Evolutionary conservation across 2,888 invertebrate species (phyloP).

Genomic region (Acrocera orbiculus): DNA sequence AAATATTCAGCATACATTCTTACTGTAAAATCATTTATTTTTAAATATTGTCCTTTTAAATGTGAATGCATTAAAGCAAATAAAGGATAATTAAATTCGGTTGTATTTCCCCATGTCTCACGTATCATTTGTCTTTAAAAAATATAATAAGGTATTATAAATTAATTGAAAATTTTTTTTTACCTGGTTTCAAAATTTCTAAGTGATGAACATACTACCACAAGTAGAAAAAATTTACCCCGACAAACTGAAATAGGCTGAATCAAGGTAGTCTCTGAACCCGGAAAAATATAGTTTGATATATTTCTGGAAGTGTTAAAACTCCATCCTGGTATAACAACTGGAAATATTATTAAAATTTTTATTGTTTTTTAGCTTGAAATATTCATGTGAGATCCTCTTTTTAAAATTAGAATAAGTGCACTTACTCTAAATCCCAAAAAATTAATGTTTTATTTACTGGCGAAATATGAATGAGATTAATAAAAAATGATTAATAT

Average conservation of each 20-base stretch:
- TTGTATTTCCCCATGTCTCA: constrained; percentile 30
- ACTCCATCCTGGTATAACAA: constrained; percentile 49
- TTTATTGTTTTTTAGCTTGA: no score
- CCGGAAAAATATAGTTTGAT: constrained; percentile 50
- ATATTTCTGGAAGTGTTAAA: constrained; percentile 54
- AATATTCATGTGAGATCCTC: no score
- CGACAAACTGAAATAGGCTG: constrained; percentile 40
- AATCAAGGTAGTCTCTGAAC: constrained; percentile 47
- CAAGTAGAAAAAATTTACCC: constrained; percentile 40
- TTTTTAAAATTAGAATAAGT: no score
- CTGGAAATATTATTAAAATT: constrained; percentile 19
- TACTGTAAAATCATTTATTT: constrained; percentile 17
- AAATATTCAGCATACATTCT: constrained; percentile 20
- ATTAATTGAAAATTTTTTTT: constrained; percentile 1
- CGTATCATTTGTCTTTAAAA: constrained; percentile 24
- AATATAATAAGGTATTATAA: not conserved
- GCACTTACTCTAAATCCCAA: no score
- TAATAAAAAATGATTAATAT: no score
- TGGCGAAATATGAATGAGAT: no score
- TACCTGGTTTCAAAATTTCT: constrained; percentile 44
- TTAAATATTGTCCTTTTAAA: constrained; percentile 22
- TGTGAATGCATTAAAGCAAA: constrained; percentile 24
- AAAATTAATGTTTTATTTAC: no score
- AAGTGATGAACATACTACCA: constrained; percentile 60
- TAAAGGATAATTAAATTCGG: constrained; percentile 26